Percentiles rank a stretch among this genome's conserved stretches.
Conservation (phyloP, 2,797 vertebrate genomes). For the Falco berigora region DNA sequence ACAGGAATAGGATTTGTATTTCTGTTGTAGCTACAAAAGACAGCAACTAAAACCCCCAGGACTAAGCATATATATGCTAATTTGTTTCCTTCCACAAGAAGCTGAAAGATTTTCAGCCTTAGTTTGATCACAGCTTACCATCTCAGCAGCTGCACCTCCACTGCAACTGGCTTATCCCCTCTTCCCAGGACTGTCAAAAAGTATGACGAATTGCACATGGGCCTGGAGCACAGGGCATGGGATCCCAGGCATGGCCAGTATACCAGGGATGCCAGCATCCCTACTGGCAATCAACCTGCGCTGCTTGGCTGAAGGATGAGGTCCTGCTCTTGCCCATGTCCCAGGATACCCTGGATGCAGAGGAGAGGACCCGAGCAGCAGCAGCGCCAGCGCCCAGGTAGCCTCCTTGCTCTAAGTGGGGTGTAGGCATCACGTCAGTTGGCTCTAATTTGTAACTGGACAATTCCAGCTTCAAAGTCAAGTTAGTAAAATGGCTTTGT, state of each 20-base stretch:
- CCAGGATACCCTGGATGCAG: neutral
- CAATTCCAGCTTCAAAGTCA: neutral
- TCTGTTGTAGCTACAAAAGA: neutral
- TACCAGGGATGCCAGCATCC: neutral
- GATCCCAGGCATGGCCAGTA: fast-evolving
- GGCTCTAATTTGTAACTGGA: neutral
- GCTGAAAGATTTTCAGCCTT: neutral
- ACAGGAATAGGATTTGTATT: neutral
- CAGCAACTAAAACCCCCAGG: neutral
- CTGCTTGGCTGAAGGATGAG: neutral
- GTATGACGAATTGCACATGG: neutral
- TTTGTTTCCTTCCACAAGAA: neutral
- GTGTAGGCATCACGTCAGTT: neutral
- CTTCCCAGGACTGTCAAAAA: neutral
- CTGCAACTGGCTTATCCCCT: neutral
- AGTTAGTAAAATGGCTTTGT: neutral
- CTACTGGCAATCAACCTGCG: neutral
- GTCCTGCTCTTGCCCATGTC: neutral
- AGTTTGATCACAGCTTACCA: neutral
- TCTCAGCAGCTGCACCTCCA: neutral
- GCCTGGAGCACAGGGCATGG: neutral
- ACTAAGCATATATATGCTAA: neutral
- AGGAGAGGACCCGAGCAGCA: neutral
- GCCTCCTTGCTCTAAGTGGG: neutral
- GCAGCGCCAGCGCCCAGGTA: neutral